phyloP scores from a whole-genome alignment of 53 echinoderm and acorn worm species.

The Holothuria scabra region DNA sequence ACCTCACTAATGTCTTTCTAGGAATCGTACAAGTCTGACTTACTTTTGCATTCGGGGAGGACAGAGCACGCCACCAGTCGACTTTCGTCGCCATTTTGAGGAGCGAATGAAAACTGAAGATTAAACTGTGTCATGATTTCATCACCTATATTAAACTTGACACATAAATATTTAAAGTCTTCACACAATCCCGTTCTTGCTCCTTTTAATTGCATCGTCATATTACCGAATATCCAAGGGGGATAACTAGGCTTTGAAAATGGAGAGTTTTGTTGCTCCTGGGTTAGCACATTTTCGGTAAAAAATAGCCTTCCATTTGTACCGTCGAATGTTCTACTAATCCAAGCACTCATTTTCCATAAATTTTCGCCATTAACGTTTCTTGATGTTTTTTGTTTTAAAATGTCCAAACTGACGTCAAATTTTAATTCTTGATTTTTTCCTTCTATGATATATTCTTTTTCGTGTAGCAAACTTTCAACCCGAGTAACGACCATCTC shows the following conservation, averaged over 20 bases:
- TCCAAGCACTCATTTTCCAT: constrained; percentile 30
- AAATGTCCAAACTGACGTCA: constrained; percentile 4
- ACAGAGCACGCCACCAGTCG: constrained; percentile 17
- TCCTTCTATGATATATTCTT: constrained; percentile 14
- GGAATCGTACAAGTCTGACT: not conserved
- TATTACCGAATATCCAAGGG: constrained; percentile 14
- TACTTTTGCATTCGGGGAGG: constrained; percentile 30
- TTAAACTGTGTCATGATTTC: constrained; percentile 4
- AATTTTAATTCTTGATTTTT: constrained; percentile 18
- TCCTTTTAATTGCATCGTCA: constrained; percentile 20
- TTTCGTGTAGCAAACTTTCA: constrained; percentile 2
- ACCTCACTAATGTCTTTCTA: no score
- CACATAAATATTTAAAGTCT: constrained; percentile 34
- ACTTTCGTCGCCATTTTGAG: constrained; percentile 28
- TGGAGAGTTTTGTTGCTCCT: constrained; percentile 10
- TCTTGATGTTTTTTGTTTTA: constrained; percentile 20
- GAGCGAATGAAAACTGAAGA: constrained; percentile 7
- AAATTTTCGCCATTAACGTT: not conserved
- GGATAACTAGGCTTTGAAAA: constrained; percentile 29
- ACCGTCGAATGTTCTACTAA: constrained; percentile 29
- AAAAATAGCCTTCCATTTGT: not conserved
- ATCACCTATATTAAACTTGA: constrained; percentile 17
- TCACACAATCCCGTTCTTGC: not conserved
- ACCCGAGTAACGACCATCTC: constrained; percentile 35
- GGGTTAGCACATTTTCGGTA: constrained; percentile 18